These are phyloP conservation scores for Phoenicopterus ruber DNA, from an alignment of 2,113 vertebrate genomes.

Conservation along the genomic window DNA sequence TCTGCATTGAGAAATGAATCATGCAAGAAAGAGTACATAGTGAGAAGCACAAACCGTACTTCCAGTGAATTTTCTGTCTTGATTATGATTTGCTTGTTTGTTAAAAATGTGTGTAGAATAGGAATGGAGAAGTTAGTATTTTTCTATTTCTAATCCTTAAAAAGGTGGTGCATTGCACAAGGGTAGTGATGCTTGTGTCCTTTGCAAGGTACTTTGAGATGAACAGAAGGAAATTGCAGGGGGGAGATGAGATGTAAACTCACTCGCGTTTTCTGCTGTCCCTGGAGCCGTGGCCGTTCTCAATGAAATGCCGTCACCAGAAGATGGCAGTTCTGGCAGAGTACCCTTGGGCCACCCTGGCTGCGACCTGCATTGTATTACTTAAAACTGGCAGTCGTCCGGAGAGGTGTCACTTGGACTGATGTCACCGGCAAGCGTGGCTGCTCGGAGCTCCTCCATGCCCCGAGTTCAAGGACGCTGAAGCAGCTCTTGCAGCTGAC, in stretches of 20 bases:
- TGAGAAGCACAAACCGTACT: conserved; percentile 20
- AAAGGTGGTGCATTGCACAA: background rate
- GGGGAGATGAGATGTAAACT: background rate
- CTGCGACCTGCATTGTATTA: background rate
- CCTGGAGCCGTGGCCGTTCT: conserved; percentile 1
- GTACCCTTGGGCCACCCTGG: conserved; percentile 18
- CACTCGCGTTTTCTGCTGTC: background rate
- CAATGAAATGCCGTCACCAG: background rate
- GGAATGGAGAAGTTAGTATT: conserved; percentile 1
- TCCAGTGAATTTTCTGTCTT: conserved; percentile 33
- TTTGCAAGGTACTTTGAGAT: background rate
- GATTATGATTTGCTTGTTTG: background rate
- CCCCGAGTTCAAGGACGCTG: background rate
- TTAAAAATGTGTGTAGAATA: conserved; percentile 37
- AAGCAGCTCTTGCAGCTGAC: background rate
- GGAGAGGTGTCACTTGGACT: background rate
- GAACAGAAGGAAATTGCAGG: background rate
- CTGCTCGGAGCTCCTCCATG: background rate
- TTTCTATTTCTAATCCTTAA: background rate
- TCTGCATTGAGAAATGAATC: conserved; percentile 39
- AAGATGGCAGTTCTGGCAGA: conserved; percentile 28
- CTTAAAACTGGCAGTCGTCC: background rate
- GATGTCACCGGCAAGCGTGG: background rate
- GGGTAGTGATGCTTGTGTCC: background rate
- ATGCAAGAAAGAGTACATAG: conserved; percentile 7